Percentiles rank a stretch among this genome's conserved stretches.
Conservation (phyloP, 2,113 vertebrate species). For the Serinus canaria region DNA sequence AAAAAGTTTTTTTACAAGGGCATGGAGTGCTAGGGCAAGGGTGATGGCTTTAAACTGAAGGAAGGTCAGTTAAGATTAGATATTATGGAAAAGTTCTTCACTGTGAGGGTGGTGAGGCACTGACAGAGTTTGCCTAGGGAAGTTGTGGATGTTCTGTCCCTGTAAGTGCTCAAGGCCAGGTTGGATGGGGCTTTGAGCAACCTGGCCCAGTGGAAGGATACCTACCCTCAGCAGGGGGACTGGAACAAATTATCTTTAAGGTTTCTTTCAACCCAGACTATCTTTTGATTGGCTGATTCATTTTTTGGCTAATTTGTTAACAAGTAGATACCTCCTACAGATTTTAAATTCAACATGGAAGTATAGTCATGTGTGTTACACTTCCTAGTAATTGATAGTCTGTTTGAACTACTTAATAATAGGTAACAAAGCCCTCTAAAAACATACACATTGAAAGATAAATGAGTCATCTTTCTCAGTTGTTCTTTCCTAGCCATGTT, state of each 20-base stretch:
- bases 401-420: neutral
- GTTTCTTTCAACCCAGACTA: neutral
- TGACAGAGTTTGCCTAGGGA: neutral
- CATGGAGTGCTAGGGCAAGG: neutral
- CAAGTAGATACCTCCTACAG: neutral
- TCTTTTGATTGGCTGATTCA: neutral
- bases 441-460: neutral
- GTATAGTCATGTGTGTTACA: neutral
- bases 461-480: neutral
- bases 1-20: neutral
- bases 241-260: neutral
- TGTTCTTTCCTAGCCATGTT: neutral
- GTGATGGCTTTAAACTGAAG: neutral
- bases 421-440: neutral
- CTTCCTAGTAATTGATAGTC: neutral
- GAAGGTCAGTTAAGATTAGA: neutral
- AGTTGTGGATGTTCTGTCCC: too few relatives aligned
- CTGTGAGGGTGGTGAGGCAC: neutral
- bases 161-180: neutral
- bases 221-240: too few relatives aligned
- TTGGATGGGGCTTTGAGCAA: neutral
- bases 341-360: neutral
- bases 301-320: neutral
- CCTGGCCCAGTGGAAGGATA: neutral
- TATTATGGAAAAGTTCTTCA: neutral